Percentiles rank a stretch among this genome's conserved stretches.
These are phyloP conservation scores for Rhabdomys dilectus DNA, from an alignment of 2,113 vertebrate species.

Conservation along the genomic window DNA sequence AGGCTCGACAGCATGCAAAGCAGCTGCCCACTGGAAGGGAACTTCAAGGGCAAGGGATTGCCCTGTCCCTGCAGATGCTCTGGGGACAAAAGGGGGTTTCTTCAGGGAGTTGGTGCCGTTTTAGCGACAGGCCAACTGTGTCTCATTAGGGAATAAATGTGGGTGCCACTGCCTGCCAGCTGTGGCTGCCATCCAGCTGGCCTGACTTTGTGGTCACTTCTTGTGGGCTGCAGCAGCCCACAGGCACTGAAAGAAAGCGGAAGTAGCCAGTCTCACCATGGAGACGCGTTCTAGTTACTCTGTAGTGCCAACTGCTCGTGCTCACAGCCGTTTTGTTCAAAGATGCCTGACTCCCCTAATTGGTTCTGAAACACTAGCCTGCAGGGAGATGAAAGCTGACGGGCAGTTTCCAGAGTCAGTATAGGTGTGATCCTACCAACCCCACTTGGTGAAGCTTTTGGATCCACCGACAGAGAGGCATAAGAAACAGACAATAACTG, in stretches of 20 bases:
- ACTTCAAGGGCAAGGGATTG: not conserved
- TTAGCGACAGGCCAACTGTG: not conserved
- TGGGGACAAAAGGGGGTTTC: not conserved
- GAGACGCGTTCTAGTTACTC: not conserved
- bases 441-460: not conserved
- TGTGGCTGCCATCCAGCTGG: not conserved
- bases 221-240: not conserved
- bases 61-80: not conserved
- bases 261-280: not conserved
- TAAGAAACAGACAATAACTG: not conserved
- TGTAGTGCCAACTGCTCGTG: not conserved
- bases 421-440: not conserved
- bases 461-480: not conserved
- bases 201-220: not conserved
- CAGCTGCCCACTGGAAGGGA: not conserved
- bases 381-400: not conserved
- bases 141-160: not conserved
- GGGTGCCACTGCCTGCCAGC: not conserved
- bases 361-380: not conserved
- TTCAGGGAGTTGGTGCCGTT: not conserved
- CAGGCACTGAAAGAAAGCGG: not conserved
- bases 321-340: not conserved
- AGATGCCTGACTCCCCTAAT: not conserved
- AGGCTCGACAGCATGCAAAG: not conserved
- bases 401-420: not conserved